A percentile compares a stretch with the other conserved stretches of the same genome.
Conservation (phyloP, 2,113 vertebrate species). For the Otolemur garnettii region DNA sequence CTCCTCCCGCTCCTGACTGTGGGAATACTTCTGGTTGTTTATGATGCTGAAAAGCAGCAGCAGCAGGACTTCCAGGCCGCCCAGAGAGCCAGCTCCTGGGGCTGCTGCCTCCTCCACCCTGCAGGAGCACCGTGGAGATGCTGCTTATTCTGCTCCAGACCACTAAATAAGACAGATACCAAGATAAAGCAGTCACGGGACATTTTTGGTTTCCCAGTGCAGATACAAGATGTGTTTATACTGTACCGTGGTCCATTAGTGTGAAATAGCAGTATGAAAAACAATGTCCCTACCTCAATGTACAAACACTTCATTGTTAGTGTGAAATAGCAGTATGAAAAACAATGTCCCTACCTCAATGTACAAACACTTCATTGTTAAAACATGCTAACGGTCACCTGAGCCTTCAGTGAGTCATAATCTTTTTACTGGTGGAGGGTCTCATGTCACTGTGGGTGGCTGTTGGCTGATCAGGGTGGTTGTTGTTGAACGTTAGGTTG, state of each 20-base stretch:
- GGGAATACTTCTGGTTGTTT: neutral
- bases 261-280: too few species aligned
- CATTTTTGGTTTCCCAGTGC: neutral
- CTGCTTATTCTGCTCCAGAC: neutral
- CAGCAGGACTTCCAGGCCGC: neutral
- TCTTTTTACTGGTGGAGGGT: too few species aligned
- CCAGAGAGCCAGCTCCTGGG: neutral
- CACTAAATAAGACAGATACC: neutral
- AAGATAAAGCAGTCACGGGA: neutral
- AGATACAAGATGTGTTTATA: neutral
- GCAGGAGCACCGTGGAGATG: neutral
- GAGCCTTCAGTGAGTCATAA: too few species aligned
- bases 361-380: neutral
- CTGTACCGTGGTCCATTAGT: neutral
- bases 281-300: too few species aligned
- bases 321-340: neutral
- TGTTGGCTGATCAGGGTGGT: neutral
- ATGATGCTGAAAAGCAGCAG: neutral
- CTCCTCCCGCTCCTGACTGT: accelerated
- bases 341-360: neutral
- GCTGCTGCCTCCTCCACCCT: too few species aligned
- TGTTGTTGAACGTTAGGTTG: neutral
- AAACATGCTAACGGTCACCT: neutral
- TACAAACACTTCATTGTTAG: too few species aligned
- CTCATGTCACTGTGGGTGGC: too few species aligned